Conservation (phyloP, 1,140 invertebrate genomes). For the Brachionus asplanchnoidis region DNA sequence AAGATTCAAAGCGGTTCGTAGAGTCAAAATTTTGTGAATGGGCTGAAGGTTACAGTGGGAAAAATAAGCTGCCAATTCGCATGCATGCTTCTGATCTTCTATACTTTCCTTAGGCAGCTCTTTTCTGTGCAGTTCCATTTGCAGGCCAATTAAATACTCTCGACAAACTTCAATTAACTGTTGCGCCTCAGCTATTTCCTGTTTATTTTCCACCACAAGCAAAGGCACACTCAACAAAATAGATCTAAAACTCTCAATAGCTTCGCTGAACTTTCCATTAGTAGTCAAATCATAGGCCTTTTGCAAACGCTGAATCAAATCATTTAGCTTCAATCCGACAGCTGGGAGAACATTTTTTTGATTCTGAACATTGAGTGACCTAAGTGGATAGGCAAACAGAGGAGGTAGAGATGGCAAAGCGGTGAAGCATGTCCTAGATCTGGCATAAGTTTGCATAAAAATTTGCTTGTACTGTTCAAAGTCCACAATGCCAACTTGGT, state of each 20-base stretch:
- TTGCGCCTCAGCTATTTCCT: conserved; percentile 67
- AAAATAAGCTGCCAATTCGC: conserved; percentile 88
- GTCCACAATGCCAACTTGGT: conserved; percentile 79
- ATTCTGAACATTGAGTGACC: neutral
- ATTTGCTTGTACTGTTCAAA: conserved; percentile 76
- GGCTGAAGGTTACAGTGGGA: conserved; percentile 94
- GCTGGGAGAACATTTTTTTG: conserved; percentile 69
- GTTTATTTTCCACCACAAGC: conserved; percentile 83
- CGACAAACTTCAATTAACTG: conserved; percentile 85
- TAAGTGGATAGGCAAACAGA: conserved; percentile 67
- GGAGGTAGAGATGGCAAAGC: conserved; percentile 73
- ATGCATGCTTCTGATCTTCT: conserved; percentile 64
- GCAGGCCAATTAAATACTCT: conserved; percentile 84
- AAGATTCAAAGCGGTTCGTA: conserved; percentile 91
- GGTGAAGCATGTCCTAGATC: conserved; percentile 69
- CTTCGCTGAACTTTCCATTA: conserved; percentile 89
- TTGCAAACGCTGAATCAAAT: conserved; percentile 75
- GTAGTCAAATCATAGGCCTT: conserved; percentile 87
- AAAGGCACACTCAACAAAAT: conserved; percentile 80
- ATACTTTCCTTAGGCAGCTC: conserved; percentile 77
- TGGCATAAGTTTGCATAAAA: conserved; percentile 72
- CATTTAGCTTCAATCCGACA: conserved; percentile 69
- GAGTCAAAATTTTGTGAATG: conserved; percentile 88
- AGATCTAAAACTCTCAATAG: conserved; percentile 76
- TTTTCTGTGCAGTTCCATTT: conserved; percentile 87